Evolutionary conservation across 2,888 invertebrate species (phyloP).

Genomic region (Trimorus sp.): DNA sequence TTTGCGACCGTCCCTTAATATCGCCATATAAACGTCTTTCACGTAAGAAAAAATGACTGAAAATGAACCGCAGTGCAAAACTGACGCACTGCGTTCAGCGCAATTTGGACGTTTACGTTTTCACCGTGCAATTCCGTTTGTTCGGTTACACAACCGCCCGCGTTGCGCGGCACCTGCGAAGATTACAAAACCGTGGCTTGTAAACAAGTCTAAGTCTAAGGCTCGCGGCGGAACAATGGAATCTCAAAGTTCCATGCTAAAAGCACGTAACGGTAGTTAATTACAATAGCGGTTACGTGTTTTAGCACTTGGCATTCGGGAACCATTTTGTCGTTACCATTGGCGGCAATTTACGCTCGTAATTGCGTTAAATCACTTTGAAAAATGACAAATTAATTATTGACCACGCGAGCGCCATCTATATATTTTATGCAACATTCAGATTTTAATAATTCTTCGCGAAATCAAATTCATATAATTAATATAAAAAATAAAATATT

Average conservation of each 20-base stretch:
- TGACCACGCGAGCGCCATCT: neutral
- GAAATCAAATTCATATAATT: too few species aligned
- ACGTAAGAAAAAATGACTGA: too few species aligned
- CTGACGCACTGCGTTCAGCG: neutral
- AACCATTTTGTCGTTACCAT: conserved; percentile 48
- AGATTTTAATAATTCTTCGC: too few species aligned
- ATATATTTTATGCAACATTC: too few species aligned
- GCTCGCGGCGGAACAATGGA: conserved; percentile 37
- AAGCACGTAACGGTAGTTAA: conserved; percentile 58
- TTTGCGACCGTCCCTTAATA: too few species aligned
- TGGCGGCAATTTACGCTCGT: conserved; percentile 40
- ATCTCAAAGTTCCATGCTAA: conserved; percentile 45
- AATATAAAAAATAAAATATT: too few species aligned
- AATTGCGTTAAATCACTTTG: conserved; percentile 48
- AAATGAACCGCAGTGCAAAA: too few species aligned
- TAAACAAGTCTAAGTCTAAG: conserved; percentile 40
- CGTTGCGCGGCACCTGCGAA: conserved; percentile 24
- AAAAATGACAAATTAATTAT: conserved; percentile 48
- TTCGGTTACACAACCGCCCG: conserved; percentile 22
- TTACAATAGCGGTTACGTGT: conserved; percentile 55
- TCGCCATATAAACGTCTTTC: too few species aligned
- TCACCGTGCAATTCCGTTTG: neutral
- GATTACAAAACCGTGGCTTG: conserved; percentile 36
- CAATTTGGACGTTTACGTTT: conserved; percentile 16
- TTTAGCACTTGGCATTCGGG: conserved; percentile 41